Evolutionary conservation across 2,797 vertebrate species (phyloP).

Genomic region (Ceyx erithaca): DNA sequence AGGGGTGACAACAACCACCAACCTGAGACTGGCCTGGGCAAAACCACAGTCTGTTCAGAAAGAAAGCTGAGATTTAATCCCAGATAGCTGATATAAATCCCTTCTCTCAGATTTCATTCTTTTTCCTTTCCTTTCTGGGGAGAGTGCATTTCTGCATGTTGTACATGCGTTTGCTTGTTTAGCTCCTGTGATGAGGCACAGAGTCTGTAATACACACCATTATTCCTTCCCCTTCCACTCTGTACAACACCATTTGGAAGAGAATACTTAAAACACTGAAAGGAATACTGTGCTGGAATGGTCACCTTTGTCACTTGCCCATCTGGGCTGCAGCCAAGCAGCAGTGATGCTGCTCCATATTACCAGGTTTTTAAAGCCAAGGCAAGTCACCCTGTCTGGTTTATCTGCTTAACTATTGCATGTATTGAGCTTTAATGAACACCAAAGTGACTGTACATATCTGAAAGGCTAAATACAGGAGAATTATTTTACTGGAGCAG

Average conservation of each 20-base stretch:
- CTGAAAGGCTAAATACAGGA: background rate
- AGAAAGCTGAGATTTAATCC: background rate
- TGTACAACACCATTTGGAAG: background rate
- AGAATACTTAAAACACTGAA: background rate
- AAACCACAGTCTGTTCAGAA: background rate
- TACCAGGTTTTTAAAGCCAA: background rate
- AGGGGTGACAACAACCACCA: background rate
- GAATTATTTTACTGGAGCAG: background rate
- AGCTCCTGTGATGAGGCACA: background rate
- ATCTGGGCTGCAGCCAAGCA: background rate
- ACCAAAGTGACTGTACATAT: background rate
- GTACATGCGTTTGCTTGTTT: slow-evolving; percentile 23
- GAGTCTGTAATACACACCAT: background rate
- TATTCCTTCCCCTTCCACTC: background rate
- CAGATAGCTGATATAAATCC: background rate
- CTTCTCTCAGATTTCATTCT: background rate
- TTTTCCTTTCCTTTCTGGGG: slow-evolving; percentile 6
- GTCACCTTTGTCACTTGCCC: background rate
- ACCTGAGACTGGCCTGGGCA: background rate
- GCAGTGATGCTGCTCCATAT: background rate
- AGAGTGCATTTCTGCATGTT: slow-evolving; percentile 36
- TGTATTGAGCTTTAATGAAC: background rate
- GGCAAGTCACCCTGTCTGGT: background rate
- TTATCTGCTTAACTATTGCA: background rate
- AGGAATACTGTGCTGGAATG: background rate